Evolutionary conservation across 2,113 vertebrate species (phyloP), one percentile per base, ranked within the genome.

Genomic region (Sylvietta virens): DNA sequence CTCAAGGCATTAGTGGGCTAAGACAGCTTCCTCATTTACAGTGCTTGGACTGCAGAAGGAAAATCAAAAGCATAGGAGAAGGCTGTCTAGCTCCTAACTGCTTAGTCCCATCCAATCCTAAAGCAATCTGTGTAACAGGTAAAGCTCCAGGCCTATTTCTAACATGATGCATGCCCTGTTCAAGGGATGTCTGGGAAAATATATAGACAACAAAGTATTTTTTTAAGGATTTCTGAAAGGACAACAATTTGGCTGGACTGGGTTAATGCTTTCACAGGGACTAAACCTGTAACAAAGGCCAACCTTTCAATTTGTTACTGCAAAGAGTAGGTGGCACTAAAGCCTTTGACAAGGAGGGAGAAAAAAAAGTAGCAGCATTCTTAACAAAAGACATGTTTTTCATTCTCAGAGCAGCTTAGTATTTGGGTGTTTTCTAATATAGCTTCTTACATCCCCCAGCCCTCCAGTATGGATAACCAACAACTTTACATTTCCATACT

Each of bases 161-260:
- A 71, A 27, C 12, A 45, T 0, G 0, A 30, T 5, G 11, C 14
- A 21, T 4, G 1, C 12, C 15, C 44, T n/a, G 30, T 24, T 74
- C 39, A 78, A 74, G 78, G 28, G 39, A 30, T 3, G 13, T 26
- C 72, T 90, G 39, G 58, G 11, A 50, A 22, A 53, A 66, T 19
- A 65, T 18, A 50, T 4, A 23, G 3, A 40, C 0, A 7, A 44
- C 45, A 71, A 88, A 70, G 56, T 23, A 66, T 12, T 39, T 62
- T 62, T 22, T 58, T 33, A 30, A 42, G 39, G 39, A 54, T 23
- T 91, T 83, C 20, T 69, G 39, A 42, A 91, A 86, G 45, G 12
- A 69, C 51, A 58, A 37, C 10, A 35, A 0, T 72, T 64, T 44
- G 21, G 5, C 10, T 81, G 54, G 24, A 64, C 27, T 69, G 21